phyloP scores from a whole-genome alignment of 2,113 vertebrate species.

The Nannospalax galili region DNA sequence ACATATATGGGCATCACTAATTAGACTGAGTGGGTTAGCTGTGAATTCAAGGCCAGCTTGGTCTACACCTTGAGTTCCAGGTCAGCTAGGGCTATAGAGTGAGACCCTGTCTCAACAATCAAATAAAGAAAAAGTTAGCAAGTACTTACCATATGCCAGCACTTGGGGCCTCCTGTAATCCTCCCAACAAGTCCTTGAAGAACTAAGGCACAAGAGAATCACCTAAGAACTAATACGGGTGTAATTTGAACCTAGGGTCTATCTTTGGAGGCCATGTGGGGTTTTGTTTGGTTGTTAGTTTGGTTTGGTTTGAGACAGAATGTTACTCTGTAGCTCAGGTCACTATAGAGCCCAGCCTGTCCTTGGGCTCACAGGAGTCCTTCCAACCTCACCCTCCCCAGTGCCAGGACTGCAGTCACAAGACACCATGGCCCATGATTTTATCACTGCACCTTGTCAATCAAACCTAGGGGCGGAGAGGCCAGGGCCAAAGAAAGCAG shows the following conservation, averaged over 20 bases:
- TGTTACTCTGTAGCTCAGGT: neutral
- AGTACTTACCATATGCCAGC: neutral
- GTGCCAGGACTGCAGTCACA: neutral
- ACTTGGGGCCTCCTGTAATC: neutral
- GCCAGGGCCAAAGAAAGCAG: no score
- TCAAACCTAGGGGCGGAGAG: neutral
- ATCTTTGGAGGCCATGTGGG: neutral
- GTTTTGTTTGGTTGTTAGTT: neutral
- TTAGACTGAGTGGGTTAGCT: neutral
- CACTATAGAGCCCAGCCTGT: neutral
- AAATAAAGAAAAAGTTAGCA: neutral
- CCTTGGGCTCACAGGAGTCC: neutral
- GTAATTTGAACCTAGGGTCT: neutral
- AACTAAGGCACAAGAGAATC: neutral
- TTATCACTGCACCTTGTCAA: neutral
- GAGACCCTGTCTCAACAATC: neutral
- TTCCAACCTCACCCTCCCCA: neutral
- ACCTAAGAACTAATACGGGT: accelerated
- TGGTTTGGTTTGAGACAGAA: neutral
- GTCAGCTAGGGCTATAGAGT: neutral
- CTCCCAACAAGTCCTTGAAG: neutral
- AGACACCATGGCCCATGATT: neutral
- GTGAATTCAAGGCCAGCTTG: neutral
- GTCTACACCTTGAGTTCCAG: neutral
- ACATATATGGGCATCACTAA: neutral